A percentile compares a stretch with the other conserved stretches of the same genome.
These are phyloP conservation scores for Plectrocnemia conspersa DNA, from an alignment of 1,140 invertebrate genomes.

Conservation along the genomic window DNA sequence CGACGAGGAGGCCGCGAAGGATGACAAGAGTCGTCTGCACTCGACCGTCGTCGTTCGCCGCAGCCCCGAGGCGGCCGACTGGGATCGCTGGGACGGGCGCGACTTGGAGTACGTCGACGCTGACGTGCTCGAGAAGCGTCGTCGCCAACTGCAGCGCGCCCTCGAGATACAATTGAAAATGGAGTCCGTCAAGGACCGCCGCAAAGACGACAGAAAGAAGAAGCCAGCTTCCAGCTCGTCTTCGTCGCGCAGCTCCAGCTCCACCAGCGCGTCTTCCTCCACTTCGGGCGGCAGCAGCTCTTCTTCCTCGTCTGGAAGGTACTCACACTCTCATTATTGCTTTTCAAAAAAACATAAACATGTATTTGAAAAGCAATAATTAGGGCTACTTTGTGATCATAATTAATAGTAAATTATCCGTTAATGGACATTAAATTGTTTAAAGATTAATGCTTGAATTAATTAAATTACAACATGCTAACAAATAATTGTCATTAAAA, in stretches of 20 bases:
- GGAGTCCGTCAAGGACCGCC: conserved; percentile 54
- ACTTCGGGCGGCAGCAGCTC: conserved; percentile 60
- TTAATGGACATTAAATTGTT: no score
- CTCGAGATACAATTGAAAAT: conserved; percentile 70
- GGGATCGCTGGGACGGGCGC: conserved; percentile 72
- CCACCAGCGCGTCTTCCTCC: conserved; percentile 56
- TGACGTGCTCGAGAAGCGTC: conserved; percentile 69
- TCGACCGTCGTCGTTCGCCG: conserved; percentile 61
- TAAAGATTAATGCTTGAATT: no score
- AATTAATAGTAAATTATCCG: no score
- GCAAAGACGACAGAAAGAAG: conserved; percentile 64
- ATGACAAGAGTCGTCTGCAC: conserved; percentile 57
- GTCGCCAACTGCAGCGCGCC: conserved; percentile 71
- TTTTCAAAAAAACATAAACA: no score
- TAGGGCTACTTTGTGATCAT: no score
- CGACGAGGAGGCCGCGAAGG: background rate
- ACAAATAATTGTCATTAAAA: no score
- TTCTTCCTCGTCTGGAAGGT: conserved; percentile 51
- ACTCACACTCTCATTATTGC: no score
- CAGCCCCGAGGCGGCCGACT: conserved; percentile 51
- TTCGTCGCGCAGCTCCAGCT: conserved; percentile 59
- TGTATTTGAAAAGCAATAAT: no score
- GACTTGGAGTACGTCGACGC: conserved; percentile 79
- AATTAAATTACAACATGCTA: no score
- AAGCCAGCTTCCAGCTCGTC: conserved; percentile 64